Percentiles rank a stretch among this genome's conserved stretches.
These are phyloP conservation scores for Cheilosia scutellata DNA, from an alignment of 2,888 invertebrate species.

Conservation along the genomic window DNA sequence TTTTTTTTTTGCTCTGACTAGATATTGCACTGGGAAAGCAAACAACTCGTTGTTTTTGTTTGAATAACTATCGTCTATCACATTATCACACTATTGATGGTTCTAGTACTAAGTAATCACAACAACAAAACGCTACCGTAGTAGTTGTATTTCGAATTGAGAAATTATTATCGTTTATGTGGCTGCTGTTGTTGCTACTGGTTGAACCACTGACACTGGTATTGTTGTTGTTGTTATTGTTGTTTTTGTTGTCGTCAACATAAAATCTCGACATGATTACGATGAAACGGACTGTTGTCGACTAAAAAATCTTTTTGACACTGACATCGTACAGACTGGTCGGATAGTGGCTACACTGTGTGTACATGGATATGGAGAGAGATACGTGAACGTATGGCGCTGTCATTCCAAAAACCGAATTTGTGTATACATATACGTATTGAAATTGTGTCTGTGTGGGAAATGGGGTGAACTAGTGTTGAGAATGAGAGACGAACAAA, in stretches of 20 bases:
- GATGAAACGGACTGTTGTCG: conserved; percentile 83
- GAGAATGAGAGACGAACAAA: conserved; percentile 20
- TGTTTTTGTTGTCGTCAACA: conserved; percentile 72
- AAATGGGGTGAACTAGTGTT: conserved; percentile 8
- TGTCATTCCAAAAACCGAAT: conserved; percentile 48
- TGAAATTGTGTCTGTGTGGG: not conserved
- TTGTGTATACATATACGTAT: conserved; percentile 2
- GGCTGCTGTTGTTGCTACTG: conserved; percentile 50
- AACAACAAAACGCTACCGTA: conserved; percentile 22
- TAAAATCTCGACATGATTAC: conserved; percentile 82
- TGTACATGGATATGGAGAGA: conserved; percentile 28
- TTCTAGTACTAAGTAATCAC: not conserved
- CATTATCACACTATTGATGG: conserved; percentile 39
- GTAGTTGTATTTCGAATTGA: conserved; percentile 41
- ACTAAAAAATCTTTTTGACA: conserved; percentile 84
- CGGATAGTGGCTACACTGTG: conserved; percentile 34
- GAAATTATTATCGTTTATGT: conserved; percentile 49
- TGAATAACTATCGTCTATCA: conserved; percentile 23
- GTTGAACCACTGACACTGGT: conserved; percentile 70
- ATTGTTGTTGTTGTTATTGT: conserved; percentile 69
- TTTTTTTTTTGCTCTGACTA: conserved; percentile 53
- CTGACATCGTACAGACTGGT: conserved; percentile 82
- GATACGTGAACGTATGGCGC: conserved; percentile 41
- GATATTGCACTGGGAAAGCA: conserved; percentile 58
- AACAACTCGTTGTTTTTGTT: conserved; percentile 12